Evolutionary conservation across 2,113 vertebrate genomes (phyloP), one percentile per base, ranked within the genome.

Genomic region (Ceuthmochares aereus): DNA sequence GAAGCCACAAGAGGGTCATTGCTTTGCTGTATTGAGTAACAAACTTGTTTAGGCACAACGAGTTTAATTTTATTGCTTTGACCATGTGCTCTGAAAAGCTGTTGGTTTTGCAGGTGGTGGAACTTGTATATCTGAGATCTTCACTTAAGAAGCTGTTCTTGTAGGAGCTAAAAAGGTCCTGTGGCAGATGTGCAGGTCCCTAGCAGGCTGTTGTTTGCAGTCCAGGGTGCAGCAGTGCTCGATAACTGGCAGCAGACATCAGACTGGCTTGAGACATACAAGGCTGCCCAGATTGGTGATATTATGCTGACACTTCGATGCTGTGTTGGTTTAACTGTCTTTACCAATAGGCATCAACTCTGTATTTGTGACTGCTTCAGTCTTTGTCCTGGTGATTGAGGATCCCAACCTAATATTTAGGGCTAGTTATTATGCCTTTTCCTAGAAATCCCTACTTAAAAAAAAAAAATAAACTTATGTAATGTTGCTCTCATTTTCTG

Each of bases 171-270:
- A 32, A 58, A 56, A 18, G n/a, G 9, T n/a, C 21, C 6, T 14
- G 0, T 56, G 58, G 67, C 36, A 68, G 43, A 45, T 0, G 0
- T 25, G 32, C 25, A 42, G 42, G 12, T 58, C 45, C 12, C 45
- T n/a, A 23, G 17, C 14, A 47, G 58, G 47, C 58, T 12, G 12
- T 58, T 37, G 0, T 32, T 91, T 15, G 45, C 13, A 47, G 45
- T 22, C 60, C 30, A 34, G 20, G 0, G 0, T 15, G 42, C 60
- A 32, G 70, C 2, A 3, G 29, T 36, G 5, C 10, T 4, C 0
- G 1, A 8, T 34, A 37, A 22, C 20, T 64, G 49, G 23, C 40
- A 66, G 76, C 58, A 47, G n/a, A 58, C 2, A 1, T 58, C 56
- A 19, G n/a, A 11, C 27, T 62, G 51, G 37, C 47, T 78, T 23